These are phyloP conservation scores for Acromyrmex charruanus DNA, from an alignment of 1,140 invertebrate species.

Conservation along the genomic window DNA sequence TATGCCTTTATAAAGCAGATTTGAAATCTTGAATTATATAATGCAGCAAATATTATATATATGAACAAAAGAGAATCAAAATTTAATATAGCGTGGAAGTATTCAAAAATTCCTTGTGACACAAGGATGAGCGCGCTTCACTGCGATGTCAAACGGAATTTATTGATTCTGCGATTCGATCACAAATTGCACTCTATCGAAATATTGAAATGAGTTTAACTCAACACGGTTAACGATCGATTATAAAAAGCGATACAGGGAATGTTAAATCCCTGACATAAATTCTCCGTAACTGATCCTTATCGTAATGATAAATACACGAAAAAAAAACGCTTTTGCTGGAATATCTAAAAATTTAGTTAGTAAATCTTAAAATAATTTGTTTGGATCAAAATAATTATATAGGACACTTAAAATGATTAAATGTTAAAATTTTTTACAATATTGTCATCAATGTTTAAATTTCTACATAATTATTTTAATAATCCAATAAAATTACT, in stretches of 20 bases:
- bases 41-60: no score
- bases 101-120: constrained; percentile 33
- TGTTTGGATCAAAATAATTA: no score
- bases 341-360: no score
- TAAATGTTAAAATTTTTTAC: no score
- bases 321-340: no score
- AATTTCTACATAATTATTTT: no score
- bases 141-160: constrained; percentile 36
- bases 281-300: not conserved
- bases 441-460: no score
- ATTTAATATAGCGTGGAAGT: not conserved
- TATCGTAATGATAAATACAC: not conserved
- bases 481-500: no score
- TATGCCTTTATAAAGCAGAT: not conserved
- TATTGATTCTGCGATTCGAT: constrained; percentile 27
- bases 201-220: constrained; percentile 26
- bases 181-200: not conserved
- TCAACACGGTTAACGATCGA: not conserved
- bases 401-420: no score
- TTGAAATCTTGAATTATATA: not conserved
- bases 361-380: no score
- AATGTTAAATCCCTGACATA: not conserved
- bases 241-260: not conserved
- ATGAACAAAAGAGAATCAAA: not conserved
- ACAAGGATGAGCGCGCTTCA: not conserved